Base-by-base conservation (phyloP, 2,113 vertebrate species). In the Eubucco bourcierii region DNA sequence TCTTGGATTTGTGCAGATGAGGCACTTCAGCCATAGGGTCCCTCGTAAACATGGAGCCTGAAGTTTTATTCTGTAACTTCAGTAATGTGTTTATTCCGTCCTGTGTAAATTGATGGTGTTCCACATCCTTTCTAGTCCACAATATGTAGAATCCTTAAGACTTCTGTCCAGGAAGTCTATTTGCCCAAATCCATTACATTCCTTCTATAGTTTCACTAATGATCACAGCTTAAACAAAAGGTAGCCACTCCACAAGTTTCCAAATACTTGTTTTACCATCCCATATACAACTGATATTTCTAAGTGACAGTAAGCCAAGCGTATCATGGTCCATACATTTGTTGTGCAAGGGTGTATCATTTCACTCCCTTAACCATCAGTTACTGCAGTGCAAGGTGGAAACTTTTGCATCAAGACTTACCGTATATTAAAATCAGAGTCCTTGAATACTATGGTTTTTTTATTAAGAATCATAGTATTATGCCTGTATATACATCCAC, bases 371-470 rank as follows among this genome's bases (percentile, higher is more conserved):
- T 53, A 81, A 95, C 72, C 93, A 97, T 86, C 94, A 97, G 96
- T 96, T 97, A 97, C 97, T 97, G 97, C 94, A 97, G 97, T 96
- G 96, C 91, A 96, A 97, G 90, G 70, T 61, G 85, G 77, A 93
- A 84, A 75, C 27, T 91, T 61, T 5, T 37, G 77, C 70, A 85
- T 80, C 75, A 80, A 89, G 63, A 98, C 97, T 98, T 98, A 98
- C 97, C 97, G 84, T 97, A 41, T 19, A 52, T 59, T 81, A 83
- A 96, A 90, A 77, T 76, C 81, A 88, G 84, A 59, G 60, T 75
- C 67, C 77, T 91, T 81, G 79, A 94, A 90, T 95, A 96, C 96
- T 94, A 93, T 93, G 7, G 7, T 33, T 59, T 94, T 88, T 70
- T 46, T 17, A 59, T 92, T 97, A 96, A 93, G 90, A 74, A 80